These are phyloP conservation scores for Tetranychus truncatus DNA, from an alignment of 2,888 invertebrate species.

Conservation along the genomic window DNA sequence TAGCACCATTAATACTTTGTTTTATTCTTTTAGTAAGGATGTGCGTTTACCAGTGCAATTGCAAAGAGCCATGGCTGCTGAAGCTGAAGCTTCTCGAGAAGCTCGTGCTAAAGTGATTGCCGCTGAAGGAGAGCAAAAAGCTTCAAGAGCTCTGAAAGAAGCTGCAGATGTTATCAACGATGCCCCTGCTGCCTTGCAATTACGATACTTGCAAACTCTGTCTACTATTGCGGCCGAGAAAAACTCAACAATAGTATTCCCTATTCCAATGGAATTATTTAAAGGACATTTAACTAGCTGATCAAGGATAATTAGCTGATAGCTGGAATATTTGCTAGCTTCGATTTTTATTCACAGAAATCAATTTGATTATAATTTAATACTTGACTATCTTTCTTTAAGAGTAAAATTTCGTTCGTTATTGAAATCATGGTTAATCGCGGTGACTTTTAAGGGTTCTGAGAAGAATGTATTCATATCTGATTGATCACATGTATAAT, in stretches of 20 bases:
- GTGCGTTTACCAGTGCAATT: slow-evolving; percentile 55
- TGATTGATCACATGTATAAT: no score
- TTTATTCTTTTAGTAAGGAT: slow-evolving; percentile 40
- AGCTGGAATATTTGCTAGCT: no score
- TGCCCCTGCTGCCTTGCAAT: slow-evolving; percentile 31
- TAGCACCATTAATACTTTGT: not conserved
- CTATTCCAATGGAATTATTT: slow-evolving; percentile 21
- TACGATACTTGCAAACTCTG: slow-evolving; percentile 63
- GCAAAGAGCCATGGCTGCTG: slow-evolving; percentile 72
- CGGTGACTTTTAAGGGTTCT: no score
- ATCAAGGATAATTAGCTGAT: slow-evolving; percentile 31
- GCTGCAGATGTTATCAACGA: slow-evolving; percentile 36
- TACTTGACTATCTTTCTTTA: no score
- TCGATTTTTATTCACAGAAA: no score
- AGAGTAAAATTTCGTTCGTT: no score
- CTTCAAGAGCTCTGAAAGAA: slow-evolving; percentile 43
- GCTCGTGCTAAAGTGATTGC: slow-evolving; percentile 75
- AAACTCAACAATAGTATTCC: slow-evolving; percentile 65
- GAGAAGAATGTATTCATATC: no score
- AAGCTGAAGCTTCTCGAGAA: slow-evolving; percentile 59
- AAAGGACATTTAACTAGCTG: slow-evolving; percentile 51
- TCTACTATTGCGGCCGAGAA: slow-evolving; percentile 80
- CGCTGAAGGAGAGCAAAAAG: slow-evolving; percentile 89
- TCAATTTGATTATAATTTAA: no score
- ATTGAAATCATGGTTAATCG: no score